Conservation (phyloP, 2,888 invertebrate genomes). For the Amblyteles armatorius region DNA sequence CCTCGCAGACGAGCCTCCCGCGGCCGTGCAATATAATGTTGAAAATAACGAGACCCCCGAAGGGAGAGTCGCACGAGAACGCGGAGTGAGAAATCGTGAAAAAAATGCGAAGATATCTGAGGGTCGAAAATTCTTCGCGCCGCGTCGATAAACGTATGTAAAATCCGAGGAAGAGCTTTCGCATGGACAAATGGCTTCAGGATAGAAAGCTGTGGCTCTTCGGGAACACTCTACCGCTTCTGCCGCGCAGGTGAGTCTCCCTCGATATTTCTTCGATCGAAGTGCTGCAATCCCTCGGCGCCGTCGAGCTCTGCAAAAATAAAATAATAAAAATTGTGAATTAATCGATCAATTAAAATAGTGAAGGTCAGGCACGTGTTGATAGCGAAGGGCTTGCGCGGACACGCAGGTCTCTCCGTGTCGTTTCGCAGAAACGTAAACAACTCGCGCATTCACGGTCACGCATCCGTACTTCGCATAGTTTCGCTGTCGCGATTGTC, state of each 20-base stretch:
- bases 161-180: slow-evolving; percentile 71
- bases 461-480: neutral
- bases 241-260: slow-evolving; percentile 91
- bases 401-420: slow-evolving; percentile 22
- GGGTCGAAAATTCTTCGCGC: neutral
- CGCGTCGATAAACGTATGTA: neutral
- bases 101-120: neutral
- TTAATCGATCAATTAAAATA: slow-evolving; percentile 9
- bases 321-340: neutral
- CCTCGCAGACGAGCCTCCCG: neutral
- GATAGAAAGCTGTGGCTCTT: slow-evolving; percentile 96
- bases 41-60: neutral
- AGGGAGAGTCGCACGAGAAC: neutral
- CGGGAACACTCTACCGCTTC: slow-evolving; percentile 94
- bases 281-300: too few relatives aligned
- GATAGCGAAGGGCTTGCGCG: slow-evolving; percentile 3
- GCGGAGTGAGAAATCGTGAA: neutral
- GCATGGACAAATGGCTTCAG: slow-evolving; percentile 97
- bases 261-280: neutral
- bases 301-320: neutral
- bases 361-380: slow-evolving; percentile 20
- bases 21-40: neutral
- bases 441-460: slow-evolving; percentile 34
- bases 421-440: slow-evolving; percentile 25
- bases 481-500: neutral